phyloP scores from a whole-genome alignment of 1,140 invertebrate species.

The Drosophila eugracilis region DNA sequence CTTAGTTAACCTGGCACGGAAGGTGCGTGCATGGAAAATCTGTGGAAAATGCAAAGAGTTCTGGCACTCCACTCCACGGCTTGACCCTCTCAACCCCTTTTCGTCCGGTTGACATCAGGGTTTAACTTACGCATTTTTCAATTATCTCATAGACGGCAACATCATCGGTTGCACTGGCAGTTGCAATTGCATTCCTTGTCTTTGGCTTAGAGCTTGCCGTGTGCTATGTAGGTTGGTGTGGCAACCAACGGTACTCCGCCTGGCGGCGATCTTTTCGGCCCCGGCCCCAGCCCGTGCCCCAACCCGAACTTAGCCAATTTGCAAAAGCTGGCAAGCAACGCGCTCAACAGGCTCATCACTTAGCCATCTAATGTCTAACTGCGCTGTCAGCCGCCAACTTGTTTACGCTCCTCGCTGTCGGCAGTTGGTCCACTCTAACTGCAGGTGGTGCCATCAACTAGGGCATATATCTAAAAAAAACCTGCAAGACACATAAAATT shows the following conservation, averaged over 20 bases:
- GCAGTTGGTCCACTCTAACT: conserved; percentile 27
- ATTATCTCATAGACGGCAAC: conserved; percentile 53
- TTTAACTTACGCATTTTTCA: conserved; percentile 61
- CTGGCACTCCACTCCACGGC: conserved; percentile 26
- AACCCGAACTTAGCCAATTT: conserved; percentile 56
- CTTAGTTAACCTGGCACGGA: conserved; percentile 3
- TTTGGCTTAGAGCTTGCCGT: conserved; percentile 29
- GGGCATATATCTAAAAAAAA: conserved; percentile 6
- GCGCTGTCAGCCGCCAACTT: conserved; percentile 72
- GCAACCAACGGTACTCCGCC: conserved; percentile 71
- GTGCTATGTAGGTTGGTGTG: conserved; percentile 75
- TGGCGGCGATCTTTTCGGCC: conserved; percentile 42
- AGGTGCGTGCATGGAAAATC: conserved; percentile 68
- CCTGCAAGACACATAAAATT: not conserved
- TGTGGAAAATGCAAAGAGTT: conserved; percentile 67
- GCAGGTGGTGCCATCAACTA: conserved; percentile 8
- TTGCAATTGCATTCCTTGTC: conserved; percentile 58
- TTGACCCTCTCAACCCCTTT: conserved; percentile 54
- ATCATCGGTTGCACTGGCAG: conserved; percentile 8
- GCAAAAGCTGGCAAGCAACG: conserved; percentile 59
- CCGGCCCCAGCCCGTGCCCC: too few species aligned
- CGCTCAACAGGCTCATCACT: conserved; percentile 72
- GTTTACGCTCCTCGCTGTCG: conserved; percentile 61
- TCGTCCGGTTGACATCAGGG: conserved; percentile 59
- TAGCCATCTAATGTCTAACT: conserved; percentile 79